Percentiles rank a stretch among this genome's conserved stretches.
Conservation (phyloP, 2,113 vertebrate genomes). For the Orthonyx spaldingii region DNA sequence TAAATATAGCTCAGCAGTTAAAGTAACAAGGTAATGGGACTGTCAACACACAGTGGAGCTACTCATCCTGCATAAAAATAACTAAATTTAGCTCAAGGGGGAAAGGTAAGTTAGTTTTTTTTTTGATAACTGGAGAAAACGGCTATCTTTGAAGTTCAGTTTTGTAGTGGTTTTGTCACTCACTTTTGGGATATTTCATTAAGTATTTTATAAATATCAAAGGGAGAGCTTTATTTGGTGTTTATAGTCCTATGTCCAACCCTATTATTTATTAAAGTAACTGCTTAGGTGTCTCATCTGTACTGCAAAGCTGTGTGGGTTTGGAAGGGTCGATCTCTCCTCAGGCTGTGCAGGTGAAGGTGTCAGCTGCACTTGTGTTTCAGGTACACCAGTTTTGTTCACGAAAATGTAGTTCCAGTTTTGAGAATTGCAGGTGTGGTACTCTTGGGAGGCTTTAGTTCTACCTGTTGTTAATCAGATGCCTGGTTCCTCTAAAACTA, state of each 20-base stretch:
- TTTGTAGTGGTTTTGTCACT: conserved; percentile 6
- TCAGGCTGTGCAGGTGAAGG: background rate
- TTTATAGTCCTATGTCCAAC: background rate
- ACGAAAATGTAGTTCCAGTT: background rate
- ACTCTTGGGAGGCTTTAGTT: background rate
- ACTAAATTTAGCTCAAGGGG: background rate
- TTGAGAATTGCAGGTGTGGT: background rate
- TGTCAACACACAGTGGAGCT: background rate
- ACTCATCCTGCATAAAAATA: background rate
- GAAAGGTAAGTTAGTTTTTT: background rate
- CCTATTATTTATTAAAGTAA: background rate
- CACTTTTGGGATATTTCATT: background rate
- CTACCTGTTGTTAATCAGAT: background rate
- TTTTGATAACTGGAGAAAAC: background rate
- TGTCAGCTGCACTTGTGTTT: background rate
- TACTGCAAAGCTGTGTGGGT: background rate
- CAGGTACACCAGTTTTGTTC: background rate
- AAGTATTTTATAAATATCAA: background rate
- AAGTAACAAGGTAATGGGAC: background rate
- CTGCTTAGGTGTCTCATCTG: background rate
- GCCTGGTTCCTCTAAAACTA: background rate
- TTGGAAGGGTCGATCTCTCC: background rate
- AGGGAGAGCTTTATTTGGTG: background rate
- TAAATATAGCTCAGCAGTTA: background rate
- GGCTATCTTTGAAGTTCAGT: background rate